A percentile compares a stretch with the other conserved stretches of the same genome.
Evolutionary conservation across 2,113 vertebrate species (phyloP).

Genomic region (Limnothrissa miodon): DNA sequence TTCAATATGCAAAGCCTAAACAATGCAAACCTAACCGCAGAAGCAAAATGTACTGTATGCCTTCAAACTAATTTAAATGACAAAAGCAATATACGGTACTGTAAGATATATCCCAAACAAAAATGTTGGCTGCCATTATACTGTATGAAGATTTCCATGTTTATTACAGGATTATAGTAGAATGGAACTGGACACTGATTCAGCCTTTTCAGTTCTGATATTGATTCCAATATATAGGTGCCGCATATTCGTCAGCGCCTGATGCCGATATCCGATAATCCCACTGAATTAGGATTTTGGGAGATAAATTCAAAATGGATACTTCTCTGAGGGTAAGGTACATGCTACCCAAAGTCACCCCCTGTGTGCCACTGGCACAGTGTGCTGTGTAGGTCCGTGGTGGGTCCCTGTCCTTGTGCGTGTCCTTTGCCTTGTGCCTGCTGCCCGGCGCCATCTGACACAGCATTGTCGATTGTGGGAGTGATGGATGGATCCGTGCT

Average conservation of each 20-base stretch:
- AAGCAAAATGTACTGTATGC: not conserved
- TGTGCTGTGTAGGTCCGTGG: not conserved
- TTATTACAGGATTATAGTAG: too few relatives aligned
- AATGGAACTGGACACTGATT: too few relatives aligned
- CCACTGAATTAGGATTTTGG: too few relatives aligned
- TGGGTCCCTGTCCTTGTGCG: not conserved
- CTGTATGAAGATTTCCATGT: too few relatives aligned
- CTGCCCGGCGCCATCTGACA: not conserved
- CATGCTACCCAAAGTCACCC: not conserved
- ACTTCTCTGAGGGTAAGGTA: not conserved
- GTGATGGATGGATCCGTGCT: not conserved
- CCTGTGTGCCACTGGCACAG: not conserved
- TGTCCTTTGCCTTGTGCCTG: not conserved
- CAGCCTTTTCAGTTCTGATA: too few relatives aligned
- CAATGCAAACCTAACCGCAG: not conserved
- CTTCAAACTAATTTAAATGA: not conserved
- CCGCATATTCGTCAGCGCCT: too few relatives aligned
- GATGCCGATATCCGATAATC: too few relatives aligned
- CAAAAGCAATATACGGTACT: not conserved
- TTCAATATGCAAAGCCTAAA: not conserved
- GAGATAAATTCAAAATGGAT: not conserved
- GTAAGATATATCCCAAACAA: not conserved
- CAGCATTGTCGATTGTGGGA: not conserved
- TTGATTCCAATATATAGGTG: too few relatives aligned
- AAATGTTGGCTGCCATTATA: too few relatives aligned